Conservation (phyloP, 2,888 invertebrate species). For the Gisinianus flammeolus region DNA sequence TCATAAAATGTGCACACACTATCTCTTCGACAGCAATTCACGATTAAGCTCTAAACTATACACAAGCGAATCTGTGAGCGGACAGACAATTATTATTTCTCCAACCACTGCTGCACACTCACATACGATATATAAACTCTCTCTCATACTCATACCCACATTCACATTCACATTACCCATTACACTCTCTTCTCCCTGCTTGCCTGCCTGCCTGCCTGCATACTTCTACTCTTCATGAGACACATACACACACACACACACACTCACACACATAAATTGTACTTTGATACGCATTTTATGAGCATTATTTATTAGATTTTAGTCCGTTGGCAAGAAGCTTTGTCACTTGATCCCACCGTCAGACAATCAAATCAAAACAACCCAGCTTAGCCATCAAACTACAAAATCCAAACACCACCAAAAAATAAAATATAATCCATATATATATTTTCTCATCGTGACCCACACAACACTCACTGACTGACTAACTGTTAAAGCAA, state of each 20-base stretch:
- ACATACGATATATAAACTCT: background rate
- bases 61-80: conserved; percentile 41
- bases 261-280: conserved; percentile 14
- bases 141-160: background rate
- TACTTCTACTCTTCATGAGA: background rate
- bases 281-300: conserved; percentile 42
- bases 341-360: conserved; percentile 44
- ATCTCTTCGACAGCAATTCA: conserved; percentile 53
- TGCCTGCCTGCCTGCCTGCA: too few species aligned
- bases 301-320: conserved; percentile 44
- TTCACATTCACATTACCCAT: background rate
- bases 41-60: conserved; percentile 54
- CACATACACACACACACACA: background rate
- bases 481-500: background rate
- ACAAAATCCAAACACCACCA: background rate
- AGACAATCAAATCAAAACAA: conserved; percentile 44
- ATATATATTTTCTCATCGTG: background rate
- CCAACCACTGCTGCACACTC: conserved; percentile 1
- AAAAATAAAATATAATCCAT: background rate
- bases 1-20: conserved; percentile 52
- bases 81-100: conserved; percentile 23
- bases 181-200: background rate
- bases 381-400: conserved; percentile 28
- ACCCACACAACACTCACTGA: conserved; percentile 10
- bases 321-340: conserved; percentile 37